Evolutionary conservation across 2,797 vertebrate species (phyloP).

Genomic region (Cirrhinus molitorella): DNA sequence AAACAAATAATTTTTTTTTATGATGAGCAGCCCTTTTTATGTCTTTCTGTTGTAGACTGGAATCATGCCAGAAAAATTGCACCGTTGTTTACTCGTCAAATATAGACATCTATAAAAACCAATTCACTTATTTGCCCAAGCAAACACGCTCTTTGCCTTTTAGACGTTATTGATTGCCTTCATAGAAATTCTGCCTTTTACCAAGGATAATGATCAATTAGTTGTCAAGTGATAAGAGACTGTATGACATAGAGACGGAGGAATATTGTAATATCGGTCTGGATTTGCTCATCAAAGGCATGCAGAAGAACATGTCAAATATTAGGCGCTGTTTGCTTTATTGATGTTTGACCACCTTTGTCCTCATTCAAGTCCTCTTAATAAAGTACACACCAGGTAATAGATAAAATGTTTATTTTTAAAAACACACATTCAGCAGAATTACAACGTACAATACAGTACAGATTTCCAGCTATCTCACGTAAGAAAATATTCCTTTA

Average conservation of each 20-base stretch:
- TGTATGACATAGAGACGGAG: background rate
- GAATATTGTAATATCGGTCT: conserved; percentile 4
- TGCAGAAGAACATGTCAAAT: background rate
- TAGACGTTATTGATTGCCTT: conserved; percentile 67
- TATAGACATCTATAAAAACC: conserved; percentile 79
- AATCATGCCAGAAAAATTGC: conserved; percentile 68
- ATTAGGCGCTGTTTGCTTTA: background rate
- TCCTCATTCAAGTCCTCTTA: background rate
- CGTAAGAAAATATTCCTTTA: conserved; percentile 60
- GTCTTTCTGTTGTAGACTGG: conserved; percentile 38
- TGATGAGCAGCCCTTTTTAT: too few species aligned
- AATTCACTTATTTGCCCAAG: conserved; percentile 80
- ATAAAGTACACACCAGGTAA: conserved; percentile 1
- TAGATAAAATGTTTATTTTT: conserved; percentile 66
- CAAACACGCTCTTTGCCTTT: conserved; percentile 82
- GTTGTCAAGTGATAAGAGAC: conserved; percentile 36
- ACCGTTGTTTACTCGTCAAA: conserved; percentile 79
- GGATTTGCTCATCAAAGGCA: background rate
- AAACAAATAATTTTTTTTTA: background rate
- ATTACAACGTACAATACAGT: conserved; percentile 62
- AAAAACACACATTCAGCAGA: conserved; percentile 71
- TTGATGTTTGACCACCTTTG: background rate
- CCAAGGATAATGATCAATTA: conserved; percentile 18
- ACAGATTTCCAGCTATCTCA: conserved; percentile 38
- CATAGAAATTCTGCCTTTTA: conserved; percentile 47